Evolutionary conservation across 2,113 vertebrate species (phyloP).

Genomic region (Picathartes gymnocephalus): DNA sequence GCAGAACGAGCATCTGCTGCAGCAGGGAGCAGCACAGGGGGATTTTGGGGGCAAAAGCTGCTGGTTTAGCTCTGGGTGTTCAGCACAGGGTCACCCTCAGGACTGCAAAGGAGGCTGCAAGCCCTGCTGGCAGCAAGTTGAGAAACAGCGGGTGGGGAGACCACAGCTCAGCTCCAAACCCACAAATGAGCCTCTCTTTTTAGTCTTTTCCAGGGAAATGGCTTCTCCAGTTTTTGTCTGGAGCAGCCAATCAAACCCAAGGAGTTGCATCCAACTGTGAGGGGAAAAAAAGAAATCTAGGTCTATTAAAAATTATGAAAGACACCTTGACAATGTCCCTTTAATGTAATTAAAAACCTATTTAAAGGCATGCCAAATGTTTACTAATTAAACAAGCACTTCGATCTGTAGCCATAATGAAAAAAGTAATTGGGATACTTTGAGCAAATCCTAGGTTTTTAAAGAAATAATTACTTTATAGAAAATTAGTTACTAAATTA

Average conservation of each 20-base stretch:
- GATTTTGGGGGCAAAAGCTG: background rate
- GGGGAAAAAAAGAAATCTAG: background rate
- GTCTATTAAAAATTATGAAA: conserved; percentile 50
- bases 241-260: background rate
- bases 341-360: conserved; percentile 62
- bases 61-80: background rate
- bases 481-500: conserved; percentile 40
- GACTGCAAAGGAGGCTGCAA: background rate
- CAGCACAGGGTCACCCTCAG: background rate
- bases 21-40: background rate
- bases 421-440: conserved; percentile 28
- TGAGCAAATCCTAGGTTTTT: conserved; percentile 8
- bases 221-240: background rate
- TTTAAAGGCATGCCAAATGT: conserved; percentile 58
- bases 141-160: background rate
- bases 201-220: background rate
- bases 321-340: conserved; percentile 46
- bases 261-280: background rate
- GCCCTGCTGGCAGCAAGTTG: background rate
- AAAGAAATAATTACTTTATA: conserved; percentile 50
- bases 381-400: conserved; percentile 56
- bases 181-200: background rate
- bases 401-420: conserved; percentile 32
- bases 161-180: background rate
- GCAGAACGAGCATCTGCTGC: background rate